phyloP scores from a whole-genome alignment of 2,113 vertebrate genomes.

The Oenanthe melanoleuca region DNA sequence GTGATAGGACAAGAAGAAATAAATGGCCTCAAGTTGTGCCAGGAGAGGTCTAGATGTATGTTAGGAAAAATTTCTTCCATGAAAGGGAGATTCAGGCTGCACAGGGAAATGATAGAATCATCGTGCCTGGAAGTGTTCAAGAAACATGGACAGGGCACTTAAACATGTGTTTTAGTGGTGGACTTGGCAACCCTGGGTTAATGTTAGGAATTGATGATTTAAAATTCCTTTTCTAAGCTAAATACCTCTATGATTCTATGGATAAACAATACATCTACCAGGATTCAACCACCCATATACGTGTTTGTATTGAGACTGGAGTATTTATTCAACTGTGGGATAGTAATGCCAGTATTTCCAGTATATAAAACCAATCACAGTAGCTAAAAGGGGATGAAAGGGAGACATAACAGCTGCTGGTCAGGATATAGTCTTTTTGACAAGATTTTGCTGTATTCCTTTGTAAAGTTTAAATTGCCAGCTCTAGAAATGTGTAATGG shows the following conservation, averaged over 20 bases:
- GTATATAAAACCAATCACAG: not conserved
- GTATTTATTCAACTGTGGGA: not conserved
- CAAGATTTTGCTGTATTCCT: not conserved
- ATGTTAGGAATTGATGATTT: fast-evolving
- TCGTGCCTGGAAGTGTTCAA: not conserved
- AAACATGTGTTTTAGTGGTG: not conserved
- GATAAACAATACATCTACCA: not conserved
- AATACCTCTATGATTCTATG: not conserved
- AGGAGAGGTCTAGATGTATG: not conserved
- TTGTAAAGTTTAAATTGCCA: not conserved
- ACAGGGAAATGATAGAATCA: not conserved
- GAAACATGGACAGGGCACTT: not conserved
- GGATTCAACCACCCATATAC: not conserved
- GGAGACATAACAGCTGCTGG: not conserved
- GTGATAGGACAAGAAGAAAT: not conserved
- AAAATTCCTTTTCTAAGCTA: not conserved
- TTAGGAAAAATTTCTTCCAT: not conserved
- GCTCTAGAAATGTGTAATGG: not conserved
- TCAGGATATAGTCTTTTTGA: not conserved
- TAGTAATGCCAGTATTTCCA: not conserved
- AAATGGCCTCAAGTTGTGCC: not conserved
- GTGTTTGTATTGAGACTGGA: not conserved
- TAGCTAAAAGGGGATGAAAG: not conserved
- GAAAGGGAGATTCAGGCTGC: not conserved
- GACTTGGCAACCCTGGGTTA: not conserved